These are phyloP conservation scores for Drosophila albomicans DNA, from an alignment of 1,140 invertebrate species.

Conservation along the genomic window DNA sequence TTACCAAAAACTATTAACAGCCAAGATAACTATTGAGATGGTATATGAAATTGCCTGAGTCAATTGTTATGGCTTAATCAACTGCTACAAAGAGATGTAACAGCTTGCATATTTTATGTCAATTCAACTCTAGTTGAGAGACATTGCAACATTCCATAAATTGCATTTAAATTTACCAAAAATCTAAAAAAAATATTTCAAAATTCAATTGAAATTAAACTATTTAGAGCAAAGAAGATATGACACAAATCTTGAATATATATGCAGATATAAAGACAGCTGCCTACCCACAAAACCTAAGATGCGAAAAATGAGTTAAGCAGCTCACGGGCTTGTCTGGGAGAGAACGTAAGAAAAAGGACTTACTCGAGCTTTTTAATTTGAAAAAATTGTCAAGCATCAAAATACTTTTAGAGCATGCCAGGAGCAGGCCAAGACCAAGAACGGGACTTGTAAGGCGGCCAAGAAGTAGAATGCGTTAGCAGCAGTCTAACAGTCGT, in stretches of 20 bases:
- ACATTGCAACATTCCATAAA: too few relatives aligned
- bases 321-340: conserved; percentile 30
- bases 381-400: conserved; percentile 82
- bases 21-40: not conserved
- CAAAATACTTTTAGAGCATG: conserved; percentile 77
- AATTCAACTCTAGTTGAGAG: too few relatives aligned
- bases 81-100: conserved; percentile 7
- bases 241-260: conserved; percentile 19
- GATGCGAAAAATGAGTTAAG: conserved; percentile 44
- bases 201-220: too few relatives aligned
- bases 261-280: conserved; percentile 13
- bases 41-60: not conserved
- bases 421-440: not conserved
- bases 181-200: too few relatives aligned
- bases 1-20: conserved; percentile 2
- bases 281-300: not conserved
- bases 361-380: conserved; percentile 49
- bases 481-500: conserved; percentile 25
- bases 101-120: too few relatives aligned
- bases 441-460: conserved; percentile 14
- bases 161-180: too few relatives aligned
- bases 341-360: conserved; percentile 1
- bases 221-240: not conserved
- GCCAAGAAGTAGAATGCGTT: conserved; percentile 37
- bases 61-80: not conserved